Conservation (phyloP, 2,888 invertebrate species). For the Lepeophtheirus nordmannii region DNA sequence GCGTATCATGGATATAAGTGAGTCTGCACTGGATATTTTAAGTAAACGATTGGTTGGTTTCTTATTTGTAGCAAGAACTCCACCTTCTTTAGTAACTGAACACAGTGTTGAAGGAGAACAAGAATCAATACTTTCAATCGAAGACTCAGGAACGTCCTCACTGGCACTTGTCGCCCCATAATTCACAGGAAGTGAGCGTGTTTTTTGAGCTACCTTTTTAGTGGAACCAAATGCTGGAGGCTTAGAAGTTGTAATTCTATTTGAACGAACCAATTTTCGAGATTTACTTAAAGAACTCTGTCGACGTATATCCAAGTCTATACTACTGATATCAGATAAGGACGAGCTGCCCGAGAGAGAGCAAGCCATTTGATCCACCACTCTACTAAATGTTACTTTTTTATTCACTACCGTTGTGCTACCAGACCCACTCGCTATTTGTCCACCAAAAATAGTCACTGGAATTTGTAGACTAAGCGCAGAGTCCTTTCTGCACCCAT, state of each 20-base stretch:
- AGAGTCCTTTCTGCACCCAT: conserved; percentile 16
- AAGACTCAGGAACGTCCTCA: conserved; percentile 19
- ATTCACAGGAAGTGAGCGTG: not conserved
- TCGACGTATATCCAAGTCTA: not conserved
- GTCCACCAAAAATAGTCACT: conserved; percentile 8
- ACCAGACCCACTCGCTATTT: conserved; percentile 7
- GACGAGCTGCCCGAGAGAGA: conserved; percentile 16
- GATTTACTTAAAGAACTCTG: not conserved
- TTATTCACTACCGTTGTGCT: not conserved
- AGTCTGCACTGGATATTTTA: conserved; percentile 60
- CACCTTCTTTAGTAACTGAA: not conserved
- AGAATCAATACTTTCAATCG: conserved; percentile 17
- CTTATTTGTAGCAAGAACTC: not conserved
- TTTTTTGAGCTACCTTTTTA: not conserved
- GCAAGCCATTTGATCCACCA: conserved; percentile 22
- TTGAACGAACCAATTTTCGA: conserved; percentile 5
- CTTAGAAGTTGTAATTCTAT: conserved; percentile 6
- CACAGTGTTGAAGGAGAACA: too few species aligned
- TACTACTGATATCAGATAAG: conserved; percentile 10
- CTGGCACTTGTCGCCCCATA: conserved; percentile 2
- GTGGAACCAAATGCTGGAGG: not conserved
- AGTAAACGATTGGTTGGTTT: conserved; percentile 34
- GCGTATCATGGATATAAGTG: conserved; percentile 57
- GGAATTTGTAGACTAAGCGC: conserved; percentile 15
- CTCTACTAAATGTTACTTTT: conserved; percentile 18